These are phyloP conservation scores for Manis javanica DNA, from an alignment of 2,797 vertebrate genomes.

Conservation along the genomic window DNA sequence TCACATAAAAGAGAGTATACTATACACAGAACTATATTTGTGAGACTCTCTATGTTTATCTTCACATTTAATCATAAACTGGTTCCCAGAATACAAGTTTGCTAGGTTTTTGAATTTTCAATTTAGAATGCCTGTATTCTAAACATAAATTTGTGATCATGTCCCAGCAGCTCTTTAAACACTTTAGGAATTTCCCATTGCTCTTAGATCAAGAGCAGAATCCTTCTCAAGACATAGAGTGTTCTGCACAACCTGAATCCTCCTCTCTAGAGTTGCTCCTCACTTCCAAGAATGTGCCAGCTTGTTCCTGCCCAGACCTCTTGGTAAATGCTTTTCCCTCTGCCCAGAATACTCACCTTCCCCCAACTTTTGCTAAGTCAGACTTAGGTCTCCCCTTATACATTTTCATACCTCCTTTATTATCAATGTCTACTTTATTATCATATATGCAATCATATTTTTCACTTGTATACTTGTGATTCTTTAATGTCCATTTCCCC, in stretches of 20 bases:
- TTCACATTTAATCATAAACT: background rate
- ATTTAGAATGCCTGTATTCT: background rate
- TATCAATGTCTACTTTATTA: background rate
- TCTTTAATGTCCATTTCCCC: background rate
- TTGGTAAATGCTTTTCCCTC: background rate
- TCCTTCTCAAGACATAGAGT: fast-evolving
- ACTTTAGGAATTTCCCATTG: background rate
- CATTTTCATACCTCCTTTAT: background rate
- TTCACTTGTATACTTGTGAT: background rate
- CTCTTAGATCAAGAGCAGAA: background rate
- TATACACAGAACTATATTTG: background rate
- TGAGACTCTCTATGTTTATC: background rate
- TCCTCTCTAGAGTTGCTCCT: background rate
- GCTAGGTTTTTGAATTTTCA: background rate
- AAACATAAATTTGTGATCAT: background rate
- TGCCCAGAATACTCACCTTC: background rate
- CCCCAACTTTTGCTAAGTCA: background rate
- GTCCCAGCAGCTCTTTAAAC: background rate
- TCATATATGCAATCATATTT: background rate
- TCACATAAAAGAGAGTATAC: background rate
- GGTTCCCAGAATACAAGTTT: background rate
- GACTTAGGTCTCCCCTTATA: background rate
- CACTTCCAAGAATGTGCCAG: background rate
- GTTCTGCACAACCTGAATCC: background rate
- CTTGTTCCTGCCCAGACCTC: background rate